A percentile compares a stretch with the other conserved stretches of the same genome.
phyloP scores from a whole-genome alignment of 2,888 invertebrate genomes.

The Aethes cnicana region DNA sequence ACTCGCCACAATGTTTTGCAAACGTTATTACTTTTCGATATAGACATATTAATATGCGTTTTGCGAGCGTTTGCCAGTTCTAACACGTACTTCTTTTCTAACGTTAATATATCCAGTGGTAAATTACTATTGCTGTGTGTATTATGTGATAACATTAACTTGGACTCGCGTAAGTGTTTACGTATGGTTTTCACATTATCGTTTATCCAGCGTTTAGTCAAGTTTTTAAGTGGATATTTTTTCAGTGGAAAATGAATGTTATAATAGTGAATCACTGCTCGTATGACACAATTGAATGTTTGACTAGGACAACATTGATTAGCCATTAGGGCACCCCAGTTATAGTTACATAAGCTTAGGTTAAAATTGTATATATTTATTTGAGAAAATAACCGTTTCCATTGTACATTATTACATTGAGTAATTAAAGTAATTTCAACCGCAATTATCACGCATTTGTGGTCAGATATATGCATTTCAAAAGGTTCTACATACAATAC shows the following conservation, averaged over 20 bases:
- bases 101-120: background rate
- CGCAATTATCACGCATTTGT: background rate
- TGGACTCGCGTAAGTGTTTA: too few species aligned
- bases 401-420: background rate
- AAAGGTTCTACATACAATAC: background rate
- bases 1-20: background rate
- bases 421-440: background rate
- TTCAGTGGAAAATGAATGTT: too few species aligned
- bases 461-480: background rate
- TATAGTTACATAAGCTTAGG: background rate
- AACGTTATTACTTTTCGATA: background rate
- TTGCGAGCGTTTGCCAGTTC: background rate
- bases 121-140: background rate
- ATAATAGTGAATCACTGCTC: too few species aligned
- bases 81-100: background rate
- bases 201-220: too few species aligned
- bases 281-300: too few species aligned
- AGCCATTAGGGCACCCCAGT: background rate
- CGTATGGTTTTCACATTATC: too few species aligned
- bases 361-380: background rate
- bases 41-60: background rate
- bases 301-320: too few species aligned
- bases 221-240: too few species aligned
- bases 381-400: background rate
- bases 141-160: background rate